Evolutionary conservation across 2,888 invertebrate species (phyloP).

Genomic region (Acronicta leporina): DNA sequence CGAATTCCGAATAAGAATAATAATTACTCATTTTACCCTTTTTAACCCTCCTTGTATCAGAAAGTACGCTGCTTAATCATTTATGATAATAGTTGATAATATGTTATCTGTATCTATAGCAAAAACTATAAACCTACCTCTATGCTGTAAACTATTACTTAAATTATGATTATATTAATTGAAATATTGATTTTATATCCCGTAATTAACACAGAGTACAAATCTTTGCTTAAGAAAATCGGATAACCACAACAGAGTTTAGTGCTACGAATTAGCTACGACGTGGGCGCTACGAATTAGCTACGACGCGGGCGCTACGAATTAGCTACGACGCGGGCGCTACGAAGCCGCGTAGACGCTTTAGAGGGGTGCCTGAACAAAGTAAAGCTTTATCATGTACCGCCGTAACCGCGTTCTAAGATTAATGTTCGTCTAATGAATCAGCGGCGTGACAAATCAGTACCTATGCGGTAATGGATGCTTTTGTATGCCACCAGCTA

Average conservation of each 20-base stretch:
- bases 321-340: slow-evolving; percentile 34
- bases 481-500: slow-evolving; percentile 45
- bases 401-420: slow-evolving; percentile 70
- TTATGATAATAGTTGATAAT: too few species aligned
- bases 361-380: slow-evolving; percentile 63
- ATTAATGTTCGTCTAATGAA: slow-evolving; percentile 83
- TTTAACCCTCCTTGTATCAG: too few species aligned
- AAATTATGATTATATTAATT: too few species aligned
- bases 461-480: slow-evolving; percentile 61
- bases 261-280: slow-evolving; percentile 45
- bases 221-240: slow-evolving; percentile 9
- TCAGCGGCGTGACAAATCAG: slow-evolving; percentile 85
- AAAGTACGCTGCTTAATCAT: too few species aligned
- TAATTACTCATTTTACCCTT: too few species aligned
- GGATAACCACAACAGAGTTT: slow-evolving; percentile 8
- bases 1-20: too few species aligned
- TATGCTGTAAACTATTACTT: too few species aligned
- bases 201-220: not conserved
- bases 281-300: slow-evolving; percentile 40
- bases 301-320: slow-evolving; percentile 37
- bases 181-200: too few species aligned
- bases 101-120: too few species aligned
- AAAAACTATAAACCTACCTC: too few species aligned
- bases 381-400: slow-evolving; percentile 71
- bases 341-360: slow-evolving; percentile 47